phyloP scores from a whole-genome alignment of 2,113 vertebrate genomes.

The Tympanuchus pallidicinctus region DNA sequence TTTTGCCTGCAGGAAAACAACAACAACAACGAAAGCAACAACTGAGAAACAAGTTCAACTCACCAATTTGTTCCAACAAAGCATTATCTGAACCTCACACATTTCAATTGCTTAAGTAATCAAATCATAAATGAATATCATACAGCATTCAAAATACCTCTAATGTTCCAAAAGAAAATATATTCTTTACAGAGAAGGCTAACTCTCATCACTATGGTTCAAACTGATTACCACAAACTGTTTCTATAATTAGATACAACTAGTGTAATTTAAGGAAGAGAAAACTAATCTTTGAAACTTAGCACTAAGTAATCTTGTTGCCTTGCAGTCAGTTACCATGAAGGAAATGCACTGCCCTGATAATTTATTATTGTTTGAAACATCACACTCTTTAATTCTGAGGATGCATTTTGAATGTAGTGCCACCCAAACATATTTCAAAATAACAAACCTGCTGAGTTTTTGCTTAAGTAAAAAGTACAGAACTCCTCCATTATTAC shows the following conservation, averaged over 20 bases:
- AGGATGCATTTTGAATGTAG: not conserved
- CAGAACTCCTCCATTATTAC: not conserved
- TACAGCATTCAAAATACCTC: slow-evolving; percentile 16
- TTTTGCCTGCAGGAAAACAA: not conserved
- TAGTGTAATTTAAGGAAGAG: slow-evolving; percentile 45
- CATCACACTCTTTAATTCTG: slow-evolving; percentile 17
- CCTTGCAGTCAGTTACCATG: slow-evolving; percentile 45
- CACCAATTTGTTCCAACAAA: slow-evolving; percentile 48
- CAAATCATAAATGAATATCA: slow-evolving; percentile 64
- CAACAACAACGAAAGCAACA: not conserved
- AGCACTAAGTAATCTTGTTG: slow-evolving; percentile 48
- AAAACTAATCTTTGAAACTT: slow-evolving; percentile 56
- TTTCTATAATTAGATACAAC: slow-evolving; percentile 63
- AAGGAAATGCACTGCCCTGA: slow-evolving; percentile 20
- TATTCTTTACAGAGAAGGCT: slow-evolving; percentile 36
- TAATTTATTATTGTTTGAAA: slow-evolving; percentile 43
- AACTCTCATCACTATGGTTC: slow-evolving; percentile 23
- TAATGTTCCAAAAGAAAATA: slow-evolving; percentile 44
- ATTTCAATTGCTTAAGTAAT: slow-evolving; percentile 61
- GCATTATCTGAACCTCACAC: slow-evolving; percentile 40
- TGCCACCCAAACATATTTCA: not conserved
- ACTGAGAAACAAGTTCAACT: not conserved
- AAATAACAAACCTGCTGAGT: not conserved
- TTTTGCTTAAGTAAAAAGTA: not conserved
- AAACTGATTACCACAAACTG: slow-evolving; percentile 59